These are phyloP conservation scores for Mnemiopsis leidyi DNA, from an alignment of 37 sponge, comb jelly and placozoan species.

Conservation along the genomic window DNA sequence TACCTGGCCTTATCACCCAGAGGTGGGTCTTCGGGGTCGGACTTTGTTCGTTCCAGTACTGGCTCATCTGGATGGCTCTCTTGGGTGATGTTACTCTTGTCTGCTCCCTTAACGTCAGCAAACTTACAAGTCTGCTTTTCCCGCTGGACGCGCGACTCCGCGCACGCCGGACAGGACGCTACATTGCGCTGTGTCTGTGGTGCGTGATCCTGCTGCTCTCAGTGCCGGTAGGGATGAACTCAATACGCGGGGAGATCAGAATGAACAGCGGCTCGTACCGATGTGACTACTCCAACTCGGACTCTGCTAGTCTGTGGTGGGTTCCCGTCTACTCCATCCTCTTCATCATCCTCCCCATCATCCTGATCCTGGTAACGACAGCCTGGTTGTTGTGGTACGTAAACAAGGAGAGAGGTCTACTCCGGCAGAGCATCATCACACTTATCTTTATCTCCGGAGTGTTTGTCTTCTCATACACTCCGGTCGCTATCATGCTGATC, in stretches of 20 bases:
- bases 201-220: neutral
- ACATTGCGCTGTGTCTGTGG: neutral
- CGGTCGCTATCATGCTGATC: neutral
- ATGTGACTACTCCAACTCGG: neutral
- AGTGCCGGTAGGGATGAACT: neutral
- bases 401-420: neutral
- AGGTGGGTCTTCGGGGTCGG: neutral
- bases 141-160: neutral
- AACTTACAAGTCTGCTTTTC: neutral
- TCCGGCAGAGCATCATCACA: neutral
- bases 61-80: neutral
- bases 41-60: neutral
- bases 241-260: neutral
- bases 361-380: neutral
- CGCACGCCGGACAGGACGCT: neutral
- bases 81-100: neutral
- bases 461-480: neutral
- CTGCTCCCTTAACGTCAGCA: slow-evolving; percentile 15
- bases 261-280: neutral
- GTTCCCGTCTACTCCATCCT: neutral
- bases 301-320: neutral
- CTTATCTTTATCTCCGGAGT: neutral
- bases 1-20: neutral
- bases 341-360: neutral
- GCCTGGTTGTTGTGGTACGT: neutral